Percentiles rank a stretch among this genome's conserved stretches.
These are phyloP conservation scores for Patiria pectinifera DNA, from an alignment of 53 echinoderm and acorn worm species.

Conservation along the genomic window DNA sequence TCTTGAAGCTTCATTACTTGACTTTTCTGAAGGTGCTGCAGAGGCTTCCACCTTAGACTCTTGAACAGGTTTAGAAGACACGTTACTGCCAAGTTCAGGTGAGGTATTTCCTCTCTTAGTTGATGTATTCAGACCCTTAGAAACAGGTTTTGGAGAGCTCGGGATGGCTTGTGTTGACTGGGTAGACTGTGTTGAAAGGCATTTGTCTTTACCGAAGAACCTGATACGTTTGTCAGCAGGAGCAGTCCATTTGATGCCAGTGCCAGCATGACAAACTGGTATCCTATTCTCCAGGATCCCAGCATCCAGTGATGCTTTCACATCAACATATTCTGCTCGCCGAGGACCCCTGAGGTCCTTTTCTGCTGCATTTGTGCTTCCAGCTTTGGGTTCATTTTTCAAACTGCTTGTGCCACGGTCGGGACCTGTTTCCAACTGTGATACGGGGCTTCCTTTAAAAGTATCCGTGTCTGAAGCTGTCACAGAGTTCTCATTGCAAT, in stretches of 20 bases:
- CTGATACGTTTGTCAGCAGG: neutral
- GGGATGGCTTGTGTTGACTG: neutral
- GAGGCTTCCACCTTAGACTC: neutral
- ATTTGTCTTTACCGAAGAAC: neutral
- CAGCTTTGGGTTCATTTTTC: neutral
- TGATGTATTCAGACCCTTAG: neutral
- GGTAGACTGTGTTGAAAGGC: neutral
- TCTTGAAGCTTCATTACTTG: neutral
- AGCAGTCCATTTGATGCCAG: constrained; percentile 10
- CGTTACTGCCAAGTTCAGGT: neutral
- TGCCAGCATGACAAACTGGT: constrained; percentile 34
- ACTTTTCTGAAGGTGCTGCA: neutral
- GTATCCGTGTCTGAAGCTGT: neutral
- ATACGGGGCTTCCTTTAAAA: neutral
- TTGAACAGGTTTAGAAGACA: neutral
- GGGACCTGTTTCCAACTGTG: neutral
- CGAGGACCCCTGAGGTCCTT: neutral
- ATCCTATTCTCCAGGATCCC: neutral
- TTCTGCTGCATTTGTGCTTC: neutral
- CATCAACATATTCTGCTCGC: neutral
- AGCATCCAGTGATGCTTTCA: constrained; percentile 6
- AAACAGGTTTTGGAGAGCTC: neutral
- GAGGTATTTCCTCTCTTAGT: neutral
- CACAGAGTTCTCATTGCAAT: neutral
- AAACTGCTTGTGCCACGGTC: neutral